Conservation (phyloP, 1,140 invertebrate species). For the Tetramorium parvispinum region DNA sequence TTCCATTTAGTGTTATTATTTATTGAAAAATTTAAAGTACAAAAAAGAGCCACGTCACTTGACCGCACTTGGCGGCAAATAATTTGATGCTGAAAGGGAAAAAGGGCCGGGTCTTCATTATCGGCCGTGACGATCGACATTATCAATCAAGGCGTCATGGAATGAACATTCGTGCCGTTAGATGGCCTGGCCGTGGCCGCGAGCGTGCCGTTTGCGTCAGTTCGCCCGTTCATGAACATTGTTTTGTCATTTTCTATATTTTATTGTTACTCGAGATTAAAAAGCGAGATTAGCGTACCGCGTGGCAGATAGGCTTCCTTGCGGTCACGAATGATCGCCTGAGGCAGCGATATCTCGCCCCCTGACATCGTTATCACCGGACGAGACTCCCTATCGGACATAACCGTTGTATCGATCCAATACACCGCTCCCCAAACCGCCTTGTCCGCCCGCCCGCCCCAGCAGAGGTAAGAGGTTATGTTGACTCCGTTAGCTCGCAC, state of each 20-base stretch:
- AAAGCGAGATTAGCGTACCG: neutral
- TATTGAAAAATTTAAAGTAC: too few species aligned
- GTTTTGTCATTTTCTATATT: conserved; percentile 20
- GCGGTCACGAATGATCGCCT: neutral
- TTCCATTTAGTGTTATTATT: too few species aligned
- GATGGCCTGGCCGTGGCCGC: too few species aligned
- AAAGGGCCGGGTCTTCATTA: too few species aligned
- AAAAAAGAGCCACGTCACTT: too few species aligned
- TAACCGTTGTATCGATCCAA: conserved; percentile 39
- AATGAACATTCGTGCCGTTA: too few species aligned
- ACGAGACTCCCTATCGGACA: neutral
- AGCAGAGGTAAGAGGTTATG: conserved; percentile 46
- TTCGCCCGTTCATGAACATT: neutral
- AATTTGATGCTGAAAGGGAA: too few species aligned
- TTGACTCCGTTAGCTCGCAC: neutral
- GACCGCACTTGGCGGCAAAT: too few species aligned
- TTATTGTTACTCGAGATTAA: neutral
- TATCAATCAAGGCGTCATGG: too few species aligned
- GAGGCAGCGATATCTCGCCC: neutral
- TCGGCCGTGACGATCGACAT: too few species aligned
- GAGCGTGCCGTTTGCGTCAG: too few species aligned
- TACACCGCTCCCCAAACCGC: neutral
- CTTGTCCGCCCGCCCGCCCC: neutral
- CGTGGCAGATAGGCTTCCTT: neutral
- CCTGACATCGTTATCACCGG: neutral